phyloP scores from a whole-genome alignment of 2,888 invertebrate species.

The Scaptomyza reducta region DNA sequence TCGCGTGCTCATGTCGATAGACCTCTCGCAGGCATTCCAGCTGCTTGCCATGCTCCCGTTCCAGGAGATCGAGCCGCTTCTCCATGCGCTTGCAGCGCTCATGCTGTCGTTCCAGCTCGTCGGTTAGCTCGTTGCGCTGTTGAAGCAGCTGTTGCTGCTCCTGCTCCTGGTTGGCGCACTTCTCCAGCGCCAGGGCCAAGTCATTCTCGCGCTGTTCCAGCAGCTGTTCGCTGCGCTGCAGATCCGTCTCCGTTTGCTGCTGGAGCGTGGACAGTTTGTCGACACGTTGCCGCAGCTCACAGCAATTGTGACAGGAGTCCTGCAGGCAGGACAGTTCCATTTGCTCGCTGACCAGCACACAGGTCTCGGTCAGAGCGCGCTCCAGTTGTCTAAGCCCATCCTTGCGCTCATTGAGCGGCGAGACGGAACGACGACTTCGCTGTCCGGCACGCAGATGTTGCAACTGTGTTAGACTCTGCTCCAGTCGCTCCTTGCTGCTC shows the following conservation, averaged over 20 bases:
- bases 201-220: conserved; percentile 82
- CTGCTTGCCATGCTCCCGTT: conserved; percentile 93
- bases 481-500: conserved; percentile 88
- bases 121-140: conserved; percentile 84
- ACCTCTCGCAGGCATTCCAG: conserved; percentile 91
- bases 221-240: conserved; percentile 80
- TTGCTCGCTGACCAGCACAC: conserved; percentile 85
- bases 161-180: conserved; percentile 82
- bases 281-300: conserved; percentile 86
- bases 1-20: conserved; percentile 86
- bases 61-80: conserved; percentile 89
- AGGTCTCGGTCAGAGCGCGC: conserved; percentile 87
- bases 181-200: conserved; percentile 79
- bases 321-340: conserved; percentile 84
- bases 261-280: conserved; percentile 84
- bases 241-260: conserved; percentile 80
- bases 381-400: conserved; percentile 88
- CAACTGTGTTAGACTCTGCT: conserved; percentile 88
- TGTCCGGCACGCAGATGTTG: conserved; percentile 86
- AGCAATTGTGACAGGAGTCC: conserved; percentile 86
- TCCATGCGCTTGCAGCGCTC: conserved; percentile 90
- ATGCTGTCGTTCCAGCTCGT: conserved; percentile 87
- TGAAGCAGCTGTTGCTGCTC: conserved; percentile 82
- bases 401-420: conserved; percentile 88
- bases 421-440: conserved; percentile 87